A percentile compares a stretch with the other conserved stretches of the same genome.
These are phyloP conservation scores for Nestor notabilis DNA, from an alignment of 2,113 vertebrate species.

Conservation along the genomic window DNA sequence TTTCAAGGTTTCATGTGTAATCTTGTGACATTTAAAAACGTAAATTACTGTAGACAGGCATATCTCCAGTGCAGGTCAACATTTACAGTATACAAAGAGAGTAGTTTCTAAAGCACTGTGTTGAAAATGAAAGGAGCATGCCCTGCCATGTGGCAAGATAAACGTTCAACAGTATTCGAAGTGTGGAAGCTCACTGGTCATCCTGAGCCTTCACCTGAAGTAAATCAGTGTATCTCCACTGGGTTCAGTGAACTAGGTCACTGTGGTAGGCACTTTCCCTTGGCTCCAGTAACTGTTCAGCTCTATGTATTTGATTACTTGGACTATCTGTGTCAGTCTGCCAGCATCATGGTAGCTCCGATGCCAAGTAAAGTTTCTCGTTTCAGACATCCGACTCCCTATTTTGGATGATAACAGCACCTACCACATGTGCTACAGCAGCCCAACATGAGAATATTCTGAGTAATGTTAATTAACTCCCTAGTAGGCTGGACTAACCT, in stretches of 20 bases:
- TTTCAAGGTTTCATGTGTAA: neutral
- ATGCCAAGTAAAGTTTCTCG: neutral
- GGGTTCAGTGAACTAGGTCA: neutral
- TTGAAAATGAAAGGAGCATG: neutral
- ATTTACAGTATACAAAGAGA: neutral
- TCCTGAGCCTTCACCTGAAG: neutral
- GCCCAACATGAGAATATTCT: neutral
- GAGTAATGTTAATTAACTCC: neutral
- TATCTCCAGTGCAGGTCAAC: neutral
- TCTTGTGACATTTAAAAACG: neutral
- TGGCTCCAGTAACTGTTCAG: neutral
- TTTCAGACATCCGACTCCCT: neutral
- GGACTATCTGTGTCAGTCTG: neutral
- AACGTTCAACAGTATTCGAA: neutral
- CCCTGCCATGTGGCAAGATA: neutral
- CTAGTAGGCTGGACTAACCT: neutral
- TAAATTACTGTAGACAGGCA: neutral
- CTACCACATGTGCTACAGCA: neutral
- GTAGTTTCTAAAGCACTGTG: rapidly evolving
- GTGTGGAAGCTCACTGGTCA: rapidly evolving
- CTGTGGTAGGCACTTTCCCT: neutral
- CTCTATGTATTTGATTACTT: rapidly evolving
- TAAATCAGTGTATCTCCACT: rapidly evolving
- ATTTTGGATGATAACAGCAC: neutral
- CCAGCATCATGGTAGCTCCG: rapidly evolving